These are phyloP conservation scores for Periophthalmus modestus DNA, from an alignment of 2,113 vertebrate genomes.

Conservation along the genomic window DNA sequence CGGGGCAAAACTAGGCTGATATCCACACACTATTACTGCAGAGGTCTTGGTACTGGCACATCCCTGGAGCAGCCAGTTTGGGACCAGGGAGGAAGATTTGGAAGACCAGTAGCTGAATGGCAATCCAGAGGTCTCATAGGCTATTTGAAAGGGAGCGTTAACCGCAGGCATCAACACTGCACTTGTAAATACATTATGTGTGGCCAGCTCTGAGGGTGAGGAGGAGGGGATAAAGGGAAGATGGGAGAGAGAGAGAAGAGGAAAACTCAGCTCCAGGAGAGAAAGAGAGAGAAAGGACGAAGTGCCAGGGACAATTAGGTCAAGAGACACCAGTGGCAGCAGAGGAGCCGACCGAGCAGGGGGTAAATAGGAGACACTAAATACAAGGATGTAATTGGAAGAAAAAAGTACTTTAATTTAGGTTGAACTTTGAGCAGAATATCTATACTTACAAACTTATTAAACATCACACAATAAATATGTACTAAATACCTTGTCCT, in stretches of 20 bases:
- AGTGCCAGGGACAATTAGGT: slow-evolving; percentile 36
- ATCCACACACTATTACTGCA: slow-evolving; percentile 63
- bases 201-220: slow-evolving; percentile 53
- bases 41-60: slow-evolving; percentile 56
- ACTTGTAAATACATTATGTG: slow-evolving; percentile 73
- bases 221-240: slow-evolving; percentile 52
- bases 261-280: slow-evolving; percentile 44
- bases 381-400: not conserved
- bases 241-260: slow-evolving; percentile 15
- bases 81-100: slow-evolving; percentile 41
- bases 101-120: slow-evolving; percentile 36
- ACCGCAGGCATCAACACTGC: slow-evolving; percentile 70
- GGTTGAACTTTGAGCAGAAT: not conserved
- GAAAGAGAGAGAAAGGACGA: slow-evolving; percentile 35
- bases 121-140: slow-evolving; percentile 52
- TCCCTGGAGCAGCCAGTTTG: slow-evolving; percentile 58
- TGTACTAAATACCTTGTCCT: not conserved
- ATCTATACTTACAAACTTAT: not conserved
- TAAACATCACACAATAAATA: too few relatives aligned
- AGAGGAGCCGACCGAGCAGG: slow-evolving; percentile 12
- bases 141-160: slow-evolving; percentile 43
- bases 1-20: slow-evolving; percentile 57
- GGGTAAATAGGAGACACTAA: slow-evolving; percentile 4
- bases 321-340: slow-evolving; percentile 17
- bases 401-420: not conserved